These are phyloP conservation scores for Apotomis betuletana DNA, from an alignment of 2,888 invertebrate genomes.

Conservation along the genomic window DNA sequence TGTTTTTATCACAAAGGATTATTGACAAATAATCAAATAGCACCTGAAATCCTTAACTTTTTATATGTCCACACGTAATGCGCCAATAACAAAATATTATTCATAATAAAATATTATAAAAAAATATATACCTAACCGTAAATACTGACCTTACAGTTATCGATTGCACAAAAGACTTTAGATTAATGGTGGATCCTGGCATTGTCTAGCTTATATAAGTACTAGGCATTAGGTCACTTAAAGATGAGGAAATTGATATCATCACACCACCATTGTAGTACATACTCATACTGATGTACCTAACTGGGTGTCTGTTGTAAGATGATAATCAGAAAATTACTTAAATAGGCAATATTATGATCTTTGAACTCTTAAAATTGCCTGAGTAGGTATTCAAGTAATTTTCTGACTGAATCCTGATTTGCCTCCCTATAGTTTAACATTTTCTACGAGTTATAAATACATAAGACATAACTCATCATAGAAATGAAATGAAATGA, in stretches of 20 bases:
- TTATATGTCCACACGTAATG: no score
- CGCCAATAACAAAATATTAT: no score
- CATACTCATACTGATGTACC: neutral
- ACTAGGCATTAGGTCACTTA: neutral
- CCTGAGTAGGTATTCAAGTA: no score
- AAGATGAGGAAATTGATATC: neutral
- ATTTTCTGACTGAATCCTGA: no score
- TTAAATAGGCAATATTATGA: neutral
- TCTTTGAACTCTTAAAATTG: neutral
- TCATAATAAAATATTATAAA: neutral
- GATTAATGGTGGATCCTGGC: constrained; percentile 10
- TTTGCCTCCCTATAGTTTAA: no score
- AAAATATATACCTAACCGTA: neutral
- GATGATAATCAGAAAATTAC: neutral
- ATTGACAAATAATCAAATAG: no score
- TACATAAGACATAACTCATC: no score
- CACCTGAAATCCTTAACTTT: no score
- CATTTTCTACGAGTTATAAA: no score
- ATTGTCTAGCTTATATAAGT: constrained; percentile 23
- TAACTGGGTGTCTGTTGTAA: neutral
- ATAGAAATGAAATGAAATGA: no score
- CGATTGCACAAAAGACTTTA: neutral
- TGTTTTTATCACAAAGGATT: no score
- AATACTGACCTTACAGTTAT: constrained; percentile 3
- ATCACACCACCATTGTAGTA: constrained; percentile 25